A percentile compares a stretch with the other conserved stretches of the same genome.
Conservation (phyloP, 2,113 vertebrate species). For the Motacilla alba region DNA sequence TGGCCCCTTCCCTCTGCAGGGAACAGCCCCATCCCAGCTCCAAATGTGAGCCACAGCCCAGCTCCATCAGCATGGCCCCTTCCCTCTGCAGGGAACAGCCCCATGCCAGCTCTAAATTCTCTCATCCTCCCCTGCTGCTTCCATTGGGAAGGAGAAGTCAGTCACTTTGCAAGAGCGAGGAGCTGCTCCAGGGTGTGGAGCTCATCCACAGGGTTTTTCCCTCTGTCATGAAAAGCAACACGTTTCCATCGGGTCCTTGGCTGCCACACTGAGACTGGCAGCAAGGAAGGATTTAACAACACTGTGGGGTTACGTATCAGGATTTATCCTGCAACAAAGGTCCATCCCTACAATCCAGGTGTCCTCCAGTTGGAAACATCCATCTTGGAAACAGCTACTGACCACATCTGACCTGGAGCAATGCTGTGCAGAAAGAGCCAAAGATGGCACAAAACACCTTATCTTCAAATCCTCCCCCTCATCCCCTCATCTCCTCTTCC, state of each 20-base stretch:
- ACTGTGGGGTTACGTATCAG: neutral
- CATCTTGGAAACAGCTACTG: neutral
- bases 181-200: neutral
- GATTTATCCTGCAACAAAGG: neutral
- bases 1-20: no score
- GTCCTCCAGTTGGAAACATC: neutral
- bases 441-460: neutral
- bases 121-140: neutral
- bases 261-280: neutral
- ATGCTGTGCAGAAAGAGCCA: neutral
- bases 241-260: neutral
- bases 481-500: neutral
- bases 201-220: rapidly evolving
- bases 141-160: neutral
- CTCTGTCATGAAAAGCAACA: rapidly evolving
- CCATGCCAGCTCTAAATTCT: neutral
- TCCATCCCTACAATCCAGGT: neutral
- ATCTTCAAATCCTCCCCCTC: neutral
- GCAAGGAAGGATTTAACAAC: neutral
- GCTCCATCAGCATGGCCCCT: neutral
- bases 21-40: neutral
- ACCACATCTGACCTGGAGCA: neutral
- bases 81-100: no score
- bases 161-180: neutral
- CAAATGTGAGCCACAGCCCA: no score